Conservation (phyloP, 1,140 invertebrate genomes). For the Drosophila repletoides region DNA sequence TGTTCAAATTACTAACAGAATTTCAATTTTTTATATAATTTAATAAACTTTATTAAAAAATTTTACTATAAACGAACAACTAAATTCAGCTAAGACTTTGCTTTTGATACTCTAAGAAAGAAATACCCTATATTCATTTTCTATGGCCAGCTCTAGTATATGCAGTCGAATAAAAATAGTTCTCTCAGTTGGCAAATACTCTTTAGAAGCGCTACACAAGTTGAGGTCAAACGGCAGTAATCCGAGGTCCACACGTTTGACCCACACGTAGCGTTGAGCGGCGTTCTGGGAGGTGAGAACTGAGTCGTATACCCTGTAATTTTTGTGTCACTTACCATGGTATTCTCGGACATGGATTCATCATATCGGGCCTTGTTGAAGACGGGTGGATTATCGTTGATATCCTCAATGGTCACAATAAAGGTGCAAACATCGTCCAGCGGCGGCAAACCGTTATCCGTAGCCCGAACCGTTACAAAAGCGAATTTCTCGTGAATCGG, state of each 20-base stretch:
- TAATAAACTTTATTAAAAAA: too few relatives aligned
- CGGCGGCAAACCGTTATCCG: conserved; percentile 92
- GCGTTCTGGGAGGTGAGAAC: not conserved
- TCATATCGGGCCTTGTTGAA: conserved; percentile 91
- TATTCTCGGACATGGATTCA: conserved; percentile 79
- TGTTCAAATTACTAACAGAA: too few relatives aligned
- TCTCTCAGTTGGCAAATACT: too few relatives aligned
- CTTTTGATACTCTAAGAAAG: too few relatives aligned
- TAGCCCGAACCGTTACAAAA: conserved; percentile 88
- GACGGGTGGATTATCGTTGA: conserved; percentile 93
- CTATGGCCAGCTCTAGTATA: too few relatives aligned
- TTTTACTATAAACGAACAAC: too few relatives aligned
- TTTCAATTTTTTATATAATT: too few relatives aligned
- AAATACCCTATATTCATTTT: too few relatives aligned
- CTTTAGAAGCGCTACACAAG: conserved; percentile 7
- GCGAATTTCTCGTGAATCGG: conserved; percentile 91
- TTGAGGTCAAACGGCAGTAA: conserved; percentile 69
- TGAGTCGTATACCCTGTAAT: not conserved
- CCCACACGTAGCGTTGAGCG: not conserved
- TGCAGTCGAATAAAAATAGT: too few relatives aligned
- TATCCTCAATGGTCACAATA: conserved; percentile 92
- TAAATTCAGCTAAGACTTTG: too few relatives aligned
- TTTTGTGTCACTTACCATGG: conserved; percentile 44
- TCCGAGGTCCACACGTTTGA: conserved; percentile 75
- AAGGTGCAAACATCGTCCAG: conserved; percentile 94